Base-by-base conservation (phyloP, 2,888 invertebrate genomes). In the Plagodis pulveraria region DNA sequence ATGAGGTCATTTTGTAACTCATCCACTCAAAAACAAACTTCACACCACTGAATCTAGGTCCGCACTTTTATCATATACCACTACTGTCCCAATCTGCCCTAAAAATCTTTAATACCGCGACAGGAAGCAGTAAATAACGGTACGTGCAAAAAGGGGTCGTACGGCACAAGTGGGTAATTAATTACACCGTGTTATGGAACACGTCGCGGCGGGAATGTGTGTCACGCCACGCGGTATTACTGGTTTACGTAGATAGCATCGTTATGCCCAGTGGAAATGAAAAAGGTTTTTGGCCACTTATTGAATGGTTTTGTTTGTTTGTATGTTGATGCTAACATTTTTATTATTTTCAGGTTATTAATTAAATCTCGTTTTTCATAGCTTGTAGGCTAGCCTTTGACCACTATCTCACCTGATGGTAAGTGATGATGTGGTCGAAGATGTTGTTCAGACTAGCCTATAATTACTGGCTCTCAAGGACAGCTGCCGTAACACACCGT, bases 141-240 rank as follows among this genome's bases (percentile, higher is more conserved):
- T 34, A 11, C 10, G 53, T 36, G 50, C 41, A 50, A 58, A 52
- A 58, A 58, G 43, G 52, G 50, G 9, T 22, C 50, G 45, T 58
- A 52, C 8, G 42, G 42, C 35, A 54, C 50, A 55, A 59, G 58
- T 54, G 41, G 47, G 55, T 60, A 60, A 60, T 60, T 51, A 56
- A 56, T 60, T 52, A 60, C 52, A 43, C 12, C 50, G 42, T 59
- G 54, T 59, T 59, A 54, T 50, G 54, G 54, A 46, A 59, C 58
- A 54, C 12, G 58, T 59, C 50, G 54, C 22, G 44, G 51, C 33
- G 52, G 35, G 52, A 58, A 53, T 53, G 41, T 58, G 49, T 59
- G 58, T 54, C 54, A 59, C 58, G 58, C 54, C 40, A 40, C 40
- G 40, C 40, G 40, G 10, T 40, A 40, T 10, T 50, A 9, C 41